Conservation (phyloP, 2,888 invertebrate genomes). For the Leucophenga montana region DNA sequence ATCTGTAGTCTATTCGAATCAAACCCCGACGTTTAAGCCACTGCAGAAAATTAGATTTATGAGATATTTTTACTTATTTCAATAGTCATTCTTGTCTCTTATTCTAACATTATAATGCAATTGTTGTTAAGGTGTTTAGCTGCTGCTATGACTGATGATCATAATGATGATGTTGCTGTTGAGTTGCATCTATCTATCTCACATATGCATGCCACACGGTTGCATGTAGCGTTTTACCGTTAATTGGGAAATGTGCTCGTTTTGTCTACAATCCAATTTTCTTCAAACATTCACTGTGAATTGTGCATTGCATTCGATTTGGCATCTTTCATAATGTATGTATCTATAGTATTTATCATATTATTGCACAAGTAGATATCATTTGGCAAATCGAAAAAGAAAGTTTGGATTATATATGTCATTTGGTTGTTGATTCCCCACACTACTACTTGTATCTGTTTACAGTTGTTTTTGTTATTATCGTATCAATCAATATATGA, state of each 20-base stretch:
- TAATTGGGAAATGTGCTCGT: conserved; percentile 10
- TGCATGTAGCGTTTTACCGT: conserved; percentile 50
- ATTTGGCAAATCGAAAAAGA: conserved; percentile 56
- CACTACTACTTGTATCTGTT: neutral
- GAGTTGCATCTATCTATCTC: too few relatives aligned
- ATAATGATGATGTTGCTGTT: conserved; percentile 19
- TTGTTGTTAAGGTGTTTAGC: conserved; percentile 10
- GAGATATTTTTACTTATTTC: conserved; percentile 40
- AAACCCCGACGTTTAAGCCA: conserved; percentile 20
- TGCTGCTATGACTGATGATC: conserved; percentile 20
- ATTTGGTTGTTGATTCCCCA: conserved; percentile 13
- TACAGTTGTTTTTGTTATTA: conserved; percentile 7
- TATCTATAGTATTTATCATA: too few relatives aligned
- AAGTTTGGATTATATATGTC: conserved; percentile 65
- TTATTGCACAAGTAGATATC: too few relatives aligned
- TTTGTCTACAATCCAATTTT: neutral
- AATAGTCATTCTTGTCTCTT: neutral
- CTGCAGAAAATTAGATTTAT: conserved; percentile 57
- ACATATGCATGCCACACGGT: neutral
- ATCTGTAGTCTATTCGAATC: neutral
- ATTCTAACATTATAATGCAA: conserved; percentile 19
- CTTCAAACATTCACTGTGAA: neutral
- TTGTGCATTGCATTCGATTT: too few relatives aligned
- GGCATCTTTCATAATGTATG: neutral
- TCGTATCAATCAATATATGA: conserved; percentile 35